A percentile compares a stretch with the other conserved stretches of the same genome.
phyloP scores from a whole-genome alignment of 2,797 vertebrate genomes.

The Danio tinwini region DNA sequence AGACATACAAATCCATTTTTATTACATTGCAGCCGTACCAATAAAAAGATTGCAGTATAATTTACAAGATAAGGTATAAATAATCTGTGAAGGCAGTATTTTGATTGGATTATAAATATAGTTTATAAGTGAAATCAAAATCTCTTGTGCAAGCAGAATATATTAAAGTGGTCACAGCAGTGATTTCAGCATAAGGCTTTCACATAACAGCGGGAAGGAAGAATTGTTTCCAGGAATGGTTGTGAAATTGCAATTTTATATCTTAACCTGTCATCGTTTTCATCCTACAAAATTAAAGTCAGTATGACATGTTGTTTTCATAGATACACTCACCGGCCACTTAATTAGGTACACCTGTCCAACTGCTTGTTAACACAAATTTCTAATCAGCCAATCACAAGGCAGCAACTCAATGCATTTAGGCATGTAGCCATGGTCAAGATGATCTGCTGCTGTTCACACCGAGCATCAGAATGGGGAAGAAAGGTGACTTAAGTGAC shows the following conservation, averaged over 20 bases:
- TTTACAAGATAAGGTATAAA: conserved; percentile 7
- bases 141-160: background rate
- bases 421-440: too few species aligned
- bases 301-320: background rate
- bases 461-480: too few species aligned
- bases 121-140: conserved; percentile 8
- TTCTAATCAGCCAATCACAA: too few species aligned
- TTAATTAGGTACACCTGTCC: too few species aligned
- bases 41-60: conserved; percentile 27
- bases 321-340: too few species aligned
- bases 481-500: too few species aligned
- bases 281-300: background rate
- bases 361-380: too few species aligned
- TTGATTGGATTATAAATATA: conserved; percentile 18
- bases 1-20: conserved; percentile 38
- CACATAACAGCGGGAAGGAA: background rate
- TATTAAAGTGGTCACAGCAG: background rate
- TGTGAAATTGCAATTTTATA: background rate
- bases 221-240: background rate
- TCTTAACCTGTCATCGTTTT: background rate
- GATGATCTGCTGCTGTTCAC: too few species aligned
- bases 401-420: too few species aligned
- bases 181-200: background rate
- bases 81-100: background rate
- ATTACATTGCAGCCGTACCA: conserved; percentile 21